phyloP scores from a whole-genome alignment of 2,888 invertebrate genomes.

The Branchipolynoe longqiensis region DNA sequence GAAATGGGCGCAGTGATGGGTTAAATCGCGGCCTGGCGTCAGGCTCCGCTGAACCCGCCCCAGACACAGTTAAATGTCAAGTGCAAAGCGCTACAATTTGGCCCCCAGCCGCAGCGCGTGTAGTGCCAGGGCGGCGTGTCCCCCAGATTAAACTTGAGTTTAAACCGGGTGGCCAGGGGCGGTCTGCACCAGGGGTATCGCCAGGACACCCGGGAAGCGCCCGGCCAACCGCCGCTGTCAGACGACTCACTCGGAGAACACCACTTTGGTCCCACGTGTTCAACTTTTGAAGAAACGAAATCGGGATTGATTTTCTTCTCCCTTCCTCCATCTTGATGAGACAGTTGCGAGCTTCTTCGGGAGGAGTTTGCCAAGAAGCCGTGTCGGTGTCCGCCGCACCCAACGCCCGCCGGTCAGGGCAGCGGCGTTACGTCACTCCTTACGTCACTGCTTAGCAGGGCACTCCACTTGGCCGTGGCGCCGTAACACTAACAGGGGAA shows the following conservation, averaged over 20 bases:
- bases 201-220: background rate
- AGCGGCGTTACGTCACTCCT: no score
- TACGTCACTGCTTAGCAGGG: no score
- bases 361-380: conserved; percentile 15
- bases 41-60: conserved; percentile 15
- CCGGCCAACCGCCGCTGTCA: conserved; percentile 3
- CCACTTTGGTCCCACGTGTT: conserved; percentile 3
- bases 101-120: background rate
- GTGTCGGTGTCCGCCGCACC: conserved; percentile 26
- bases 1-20: conserved; percentile 16
- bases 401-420: no score
- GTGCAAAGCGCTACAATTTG: background rate
- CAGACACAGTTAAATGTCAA: background rate
- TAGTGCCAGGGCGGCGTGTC: conserved; percentile 12
- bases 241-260: background rate
- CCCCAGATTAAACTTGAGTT: background rate
- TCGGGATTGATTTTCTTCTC: conserved; percentile 21
- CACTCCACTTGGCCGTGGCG: no score
- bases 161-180: no score
- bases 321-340: background rate
- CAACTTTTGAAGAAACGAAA: conserved; percentile 11
- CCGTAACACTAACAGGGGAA: no score
- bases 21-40: conserved; percentile 27
- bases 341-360: background rate
- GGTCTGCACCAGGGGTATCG: no score